Evolutionary conservation across 1,140 invertebrate genomes (phyloP).

Genomic region (Leptinotarsa defecta): DNA sequence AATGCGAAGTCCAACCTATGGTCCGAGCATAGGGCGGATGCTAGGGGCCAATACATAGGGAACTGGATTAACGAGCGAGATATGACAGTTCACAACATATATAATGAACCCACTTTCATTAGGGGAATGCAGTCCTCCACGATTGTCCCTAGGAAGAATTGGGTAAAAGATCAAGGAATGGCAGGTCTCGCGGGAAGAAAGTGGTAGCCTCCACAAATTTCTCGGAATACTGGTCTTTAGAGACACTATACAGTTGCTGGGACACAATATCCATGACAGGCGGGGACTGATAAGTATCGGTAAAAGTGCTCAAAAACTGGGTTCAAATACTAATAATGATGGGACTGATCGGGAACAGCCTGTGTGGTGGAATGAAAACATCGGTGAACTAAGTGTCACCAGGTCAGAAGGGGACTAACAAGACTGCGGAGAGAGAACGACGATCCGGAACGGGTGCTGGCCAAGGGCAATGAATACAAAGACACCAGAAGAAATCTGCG

Average conservation of each 20-base stretch:
- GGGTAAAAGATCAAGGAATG: background rate
- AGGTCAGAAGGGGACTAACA: background rate
- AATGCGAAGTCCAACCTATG: too few relatives aligned
- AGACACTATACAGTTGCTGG: background rate
- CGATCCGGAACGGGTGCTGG: background rate
- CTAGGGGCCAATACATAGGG: background rate
- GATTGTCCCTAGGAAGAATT: background rate
- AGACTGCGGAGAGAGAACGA: background rate
- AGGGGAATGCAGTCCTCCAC: background rate
- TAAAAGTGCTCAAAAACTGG: background rate
- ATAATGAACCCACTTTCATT: background rate
- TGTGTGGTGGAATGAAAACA: constrained; percentile 9
- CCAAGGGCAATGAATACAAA: background rate
- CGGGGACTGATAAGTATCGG: background rate
- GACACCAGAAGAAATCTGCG: too few relatives aligned
- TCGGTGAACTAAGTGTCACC: background rate
- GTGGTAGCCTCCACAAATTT: background rate
- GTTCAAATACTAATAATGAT: background rate
- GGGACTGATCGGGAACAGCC: background rate
- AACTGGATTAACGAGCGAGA: background rate
- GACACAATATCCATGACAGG: background rate
- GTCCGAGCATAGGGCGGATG: background rate
- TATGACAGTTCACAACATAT: background rate
- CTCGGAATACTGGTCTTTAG: background rate
- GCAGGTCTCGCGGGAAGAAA: background rate